phyloP scores from a whole-genome alignment of 2,113 vertebrate genomes.

The Haplochromis burtoni region DNA sequence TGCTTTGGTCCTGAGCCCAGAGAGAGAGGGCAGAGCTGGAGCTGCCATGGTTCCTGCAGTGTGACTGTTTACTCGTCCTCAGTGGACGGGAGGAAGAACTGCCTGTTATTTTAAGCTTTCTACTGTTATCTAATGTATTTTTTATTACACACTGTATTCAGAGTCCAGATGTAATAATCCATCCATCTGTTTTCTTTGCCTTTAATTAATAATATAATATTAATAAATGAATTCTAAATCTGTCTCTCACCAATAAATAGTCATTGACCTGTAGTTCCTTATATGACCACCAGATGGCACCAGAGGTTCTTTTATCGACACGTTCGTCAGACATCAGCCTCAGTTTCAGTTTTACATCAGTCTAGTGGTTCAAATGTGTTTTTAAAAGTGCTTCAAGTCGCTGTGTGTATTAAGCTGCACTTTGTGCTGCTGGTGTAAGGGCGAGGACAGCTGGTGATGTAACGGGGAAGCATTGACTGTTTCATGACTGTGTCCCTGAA shows the following conservation, averaged over 20 bases:
- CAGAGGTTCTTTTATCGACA: accelerated
- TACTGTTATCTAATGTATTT: background rate
- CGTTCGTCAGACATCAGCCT: accelerated
- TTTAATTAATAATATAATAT: background rate
- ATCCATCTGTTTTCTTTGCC: background rate
- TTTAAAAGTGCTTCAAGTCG: accelerated
- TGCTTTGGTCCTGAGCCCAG: background rate
- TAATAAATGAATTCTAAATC: background rate
- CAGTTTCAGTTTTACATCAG: background rate
- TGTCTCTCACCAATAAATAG: background rate
- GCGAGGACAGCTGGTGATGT: background rate
- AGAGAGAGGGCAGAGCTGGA: accelerated
- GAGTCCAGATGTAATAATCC: background rate
- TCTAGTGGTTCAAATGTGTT: background rate
- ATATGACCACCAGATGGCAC: background rate
- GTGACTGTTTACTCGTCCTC: background rate
- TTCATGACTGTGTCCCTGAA: background rate
- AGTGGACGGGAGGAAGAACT: accelerated
- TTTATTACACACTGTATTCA: background rate
- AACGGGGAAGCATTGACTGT: accelerated
- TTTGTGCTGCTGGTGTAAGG: background rate
- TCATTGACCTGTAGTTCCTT: background rate
- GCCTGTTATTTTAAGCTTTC: background rate
- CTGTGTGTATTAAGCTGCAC: background rate
- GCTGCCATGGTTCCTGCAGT: background rate